Conservation (phyloP, 2,113 vertebrate genomes). For the Cranoglanis bouderius region DNA sequence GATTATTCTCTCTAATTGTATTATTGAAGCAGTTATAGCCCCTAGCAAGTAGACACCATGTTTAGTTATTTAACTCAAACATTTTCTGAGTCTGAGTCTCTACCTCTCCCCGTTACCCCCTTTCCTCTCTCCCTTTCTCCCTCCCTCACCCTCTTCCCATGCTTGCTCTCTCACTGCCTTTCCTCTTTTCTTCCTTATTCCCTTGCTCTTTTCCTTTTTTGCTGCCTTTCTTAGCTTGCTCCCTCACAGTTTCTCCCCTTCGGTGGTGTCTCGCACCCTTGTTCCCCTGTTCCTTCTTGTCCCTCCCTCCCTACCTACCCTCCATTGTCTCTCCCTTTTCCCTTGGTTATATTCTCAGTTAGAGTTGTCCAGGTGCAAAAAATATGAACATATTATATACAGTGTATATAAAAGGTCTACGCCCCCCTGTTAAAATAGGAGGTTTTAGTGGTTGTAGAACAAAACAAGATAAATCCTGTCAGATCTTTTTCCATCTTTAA, state of each 20-base stretch:
- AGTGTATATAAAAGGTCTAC: not conserved
- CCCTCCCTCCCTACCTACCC: not conserved
- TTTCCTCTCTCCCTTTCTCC: not conserved
- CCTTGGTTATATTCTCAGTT: too few relatives aligned
- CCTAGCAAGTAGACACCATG: not conserved
- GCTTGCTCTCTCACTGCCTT: not conserved
- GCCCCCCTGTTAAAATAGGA: not conserved
- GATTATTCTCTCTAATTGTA: not conserved
- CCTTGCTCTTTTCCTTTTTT: not conserved
- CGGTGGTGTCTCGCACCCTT: not conserved
- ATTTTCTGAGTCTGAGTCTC: not conserved
- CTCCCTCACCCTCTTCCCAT: not conserved
- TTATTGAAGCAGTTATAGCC: not conserved
- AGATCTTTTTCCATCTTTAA: not conserved
- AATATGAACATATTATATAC: not conserved
- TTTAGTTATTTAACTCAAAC: slow-evolving; percentile 9
- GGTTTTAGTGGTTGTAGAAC: not conserved
- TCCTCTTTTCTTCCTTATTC: not conserved
- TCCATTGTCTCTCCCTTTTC: not conserved
- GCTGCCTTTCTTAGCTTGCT: not conserved
- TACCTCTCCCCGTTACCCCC: not conserved
- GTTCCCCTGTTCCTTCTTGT: not conserved
- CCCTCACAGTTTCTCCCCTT: not conserved
- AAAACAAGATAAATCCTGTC: not conserved
- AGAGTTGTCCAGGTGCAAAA: not conserved